Base-by-base conservation (phyloP, 2,797 vertebrate species). In the Bradypodion pumilum region DNA sequence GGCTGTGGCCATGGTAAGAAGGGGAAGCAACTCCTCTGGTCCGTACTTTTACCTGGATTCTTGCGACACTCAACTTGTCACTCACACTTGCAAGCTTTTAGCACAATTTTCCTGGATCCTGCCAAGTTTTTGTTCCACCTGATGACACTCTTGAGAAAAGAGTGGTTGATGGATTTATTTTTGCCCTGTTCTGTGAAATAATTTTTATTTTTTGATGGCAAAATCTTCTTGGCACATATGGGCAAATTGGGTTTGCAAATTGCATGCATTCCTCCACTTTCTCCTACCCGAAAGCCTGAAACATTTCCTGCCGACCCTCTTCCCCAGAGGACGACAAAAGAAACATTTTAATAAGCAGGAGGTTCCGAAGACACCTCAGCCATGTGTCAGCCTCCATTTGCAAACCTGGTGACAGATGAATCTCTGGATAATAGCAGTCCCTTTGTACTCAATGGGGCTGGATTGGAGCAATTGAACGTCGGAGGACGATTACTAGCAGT, bases 401-500 rank as follows among this genome's bases (percentile, higher is more conserved):
- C 62, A 63, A 85, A 74, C 77, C 66, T 7, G 15, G 89, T 1
- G 6, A 89, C 91, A 95, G 90, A 79, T 79, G 90, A 89, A 89
- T 90, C 85, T 81, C 37, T 4, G 78, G 93, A 87, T 89, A 93
- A 92, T 62, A 89, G 92, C 72, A 85, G 72, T 88, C 89, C 86
- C 92, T 93, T 78, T 90, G 83, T 82, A 91, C 87, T 89, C 87
- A 0, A 0, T 46, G 87, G 92, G 89, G 89, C 91, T 90, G 89
- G 86, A 84, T 82, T 91, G 93, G 86, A 92, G 91, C 86, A 68
- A 59, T 65, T 29, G 88, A 84, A 80, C 12, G 82, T 77, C 89
- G 78, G 90, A 75, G 37, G 90, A 90, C 93, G 93, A 88, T 90
- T 89, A 91, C 92, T 88, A 89, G 95, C 92, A 87, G 93, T 85